Base-by-base conservation (phyloP, 1,140 invertebrate genomes). In the Leptonema lineaticorne region DNA sequence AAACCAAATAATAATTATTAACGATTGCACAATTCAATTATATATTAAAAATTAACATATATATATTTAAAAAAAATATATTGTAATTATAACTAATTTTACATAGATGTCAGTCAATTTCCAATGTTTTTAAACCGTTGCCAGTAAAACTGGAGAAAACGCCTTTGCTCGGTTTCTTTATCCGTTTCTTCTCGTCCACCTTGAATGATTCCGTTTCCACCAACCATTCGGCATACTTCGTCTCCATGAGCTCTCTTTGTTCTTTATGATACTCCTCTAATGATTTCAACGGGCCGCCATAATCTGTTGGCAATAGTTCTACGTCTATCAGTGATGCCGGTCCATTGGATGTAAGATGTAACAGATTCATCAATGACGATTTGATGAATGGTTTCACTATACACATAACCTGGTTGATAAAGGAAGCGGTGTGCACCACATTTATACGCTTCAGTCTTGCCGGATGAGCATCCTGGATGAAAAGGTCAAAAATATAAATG, bases 361-460 rank as follows among this genome's bases (percentile, higher is more conserved):
- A 77, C 2, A 86, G 75, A 62, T 79, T 81, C 28, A 86, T 77
- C 7, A 87, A 75, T 62, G 86, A 83, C 9, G 82, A 83, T 73
- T 84, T 81, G 58, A 86, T 84, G 50, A 87, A 77, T 0, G 86
- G 86, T 46, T 85, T 81, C 1, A 86, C 77, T 6, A 87, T 76
- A 60, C 82, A 80, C 84, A 87, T 85, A 1, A 86, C 81, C 75
- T 86, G 85, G 74, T 87, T 85, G 59, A 87, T 85, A 75, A 85
- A 86, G 2, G 81, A 83, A 0, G 85, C 84, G 0, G 85, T 85
- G 70, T 87, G 85, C 5, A 86, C 78, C 0, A 86, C 80, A 73
- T 86, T 84, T 66, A 87, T 84, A 69, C 81, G 83, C 75, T 86
- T 86, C 27, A 87, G 75, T 64, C 85, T 79, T 26, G 80, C 83